Base-by-base conservation (phyloP, 2,888 invertebrate species). In the Rhodophaea formosa region DNA sequence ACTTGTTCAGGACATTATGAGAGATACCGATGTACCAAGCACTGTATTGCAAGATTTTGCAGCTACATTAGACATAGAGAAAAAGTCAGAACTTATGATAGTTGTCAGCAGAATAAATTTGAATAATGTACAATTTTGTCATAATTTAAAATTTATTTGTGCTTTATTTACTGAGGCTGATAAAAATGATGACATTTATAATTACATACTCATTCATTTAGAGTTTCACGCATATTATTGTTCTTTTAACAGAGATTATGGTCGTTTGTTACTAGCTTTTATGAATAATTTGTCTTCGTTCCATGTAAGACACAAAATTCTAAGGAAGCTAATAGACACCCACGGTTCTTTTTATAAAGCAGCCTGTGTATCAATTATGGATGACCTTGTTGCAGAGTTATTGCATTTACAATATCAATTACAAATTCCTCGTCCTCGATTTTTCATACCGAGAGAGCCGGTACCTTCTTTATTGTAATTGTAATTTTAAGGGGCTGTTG, bases 171-270 rank as follows among this genome's bases (percentile, higher is more conserved):
- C 7, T 10, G n/a, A 30, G 8, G 30, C 51, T 32, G 47, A 17
- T 10, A 59, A 44, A 14, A 12, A 30, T 10, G 29, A 49, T 2
- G 3, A 8, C 14, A 54, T 32, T 14, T 58, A 29, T 47, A 17
- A 58, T 32, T 44, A 30, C n/a, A n/a, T 58, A 6, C 29, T 58
- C 0, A 23, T 16, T 12, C 15, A 54, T 14, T 16, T 58, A 10
- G 43, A 51, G 10, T 35, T 12, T 2, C 29, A 54, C n/a, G 29
- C 44, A 17, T 8, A 30, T 54, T 57, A 17, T 29, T 57, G 57
- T 23, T 10, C 39, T 1, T 39, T 39, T 30, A 59, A 59, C 30
- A 59, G 14, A 30, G 46, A 39, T 12, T 59, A 42, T 43, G 56
- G 59, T 1, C 39, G 15, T 10, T 53, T 59, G 10, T 44, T 59